These are phyloP conservation scores for Danio aesculapii DNA, from an alignment of 2,797 vertebrate genomes.

Conservation along the genomic window DNA sequence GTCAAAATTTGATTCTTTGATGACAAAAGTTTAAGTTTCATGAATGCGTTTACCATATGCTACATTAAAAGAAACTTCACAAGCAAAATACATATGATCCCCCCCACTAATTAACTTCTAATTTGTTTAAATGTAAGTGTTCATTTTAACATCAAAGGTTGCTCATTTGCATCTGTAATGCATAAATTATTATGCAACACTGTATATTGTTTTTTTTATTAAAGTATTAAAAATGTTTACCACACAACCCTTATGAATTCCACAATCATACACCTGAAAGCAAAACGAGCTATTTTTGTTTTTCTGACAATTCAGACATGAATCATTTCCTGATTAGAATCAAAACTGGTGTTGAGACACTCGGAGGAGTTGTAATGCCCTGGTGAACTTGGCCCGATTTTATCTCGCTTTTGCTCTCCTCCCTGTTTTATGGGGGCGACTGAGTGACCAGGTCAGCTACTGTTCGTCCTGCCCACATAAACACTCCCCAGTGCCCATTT, in stretches of 20 bases:
- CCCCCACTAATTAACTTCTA: too few relatives aligned
- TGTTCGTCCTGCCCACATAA: slow-evolving; percentile 62
- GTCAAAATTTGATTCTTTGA: neutral
- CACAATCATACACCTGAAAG: neutral
- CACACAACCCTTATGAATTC: neutral
- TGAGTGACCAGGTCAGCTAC: slow-evolving; percentile 59
- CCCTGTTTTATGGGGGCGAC: slow-evolving; percentile 55
- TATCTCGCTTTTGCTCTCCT: slow-evolving; percentile 57
- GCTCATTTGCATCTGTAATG: neutral
- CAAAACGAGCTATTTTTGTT: neutral
- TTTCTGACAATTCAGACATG: neutral
- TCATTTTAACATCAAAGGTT: neutral
- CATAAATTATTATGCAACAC: neutral
- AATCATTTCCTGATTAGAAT: slow-evolving; percentile 39
- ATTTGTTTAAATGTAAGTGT: too few relatives aligned
- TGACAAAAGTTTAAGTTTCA: neutral
- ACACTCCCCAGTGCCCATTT: slow-evolving; percentile 54
- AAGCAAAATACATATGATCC: too few relatives aligned
- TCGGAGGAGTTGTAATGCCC: slow-evolving; percentile 45
- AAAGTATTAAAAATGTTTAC: neutral
- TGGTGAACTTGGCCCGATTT: slow-evolving; percentile 60
- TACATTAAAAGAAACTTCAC: neutral
- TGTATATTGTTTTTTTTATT: neutral
- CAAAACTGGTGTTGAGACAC: slow-evolving; percentile 23
- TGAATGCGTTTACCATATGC: neutral